Evolutionary conservation across 2,888 invertebrate species (phyloP).

Genomic region (Apocheima hispidaria): DNA sequence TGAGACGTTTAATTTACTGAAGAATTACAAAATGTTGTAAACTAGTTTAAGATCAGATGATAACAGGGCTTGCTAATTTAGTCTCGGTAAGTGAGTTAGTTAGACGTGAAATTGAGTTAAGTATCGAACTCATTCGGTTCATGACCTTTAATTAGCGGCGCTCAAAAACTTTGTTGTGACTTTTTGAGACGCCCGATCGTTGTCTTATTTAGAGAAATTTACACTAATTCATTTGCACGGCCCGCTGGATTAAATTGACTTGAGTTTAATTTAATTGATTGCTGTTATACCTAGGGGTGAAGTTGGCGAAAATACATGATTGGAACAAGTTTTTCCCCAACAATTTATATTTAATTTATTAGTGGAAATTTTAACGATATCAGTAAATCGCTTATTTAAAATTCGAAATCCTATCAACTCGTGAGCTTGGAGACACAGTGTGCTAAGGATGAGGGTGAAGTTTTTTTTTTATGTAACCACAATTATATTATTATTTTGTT

Average conservation of each 20-base stretch:
- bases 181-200: slow-evolving; percentile 26
- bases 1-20: slow-evolving; percentile 43
- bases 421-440: no score
- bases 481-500: no score
- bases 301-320: slow-evolving; percentile 6
- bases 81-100: slow-evolving; percentile 56
- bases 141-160: slow-evolving; percentile 44
- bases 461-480: no score
- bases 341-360: background rate
- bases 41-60: slow-evolving; percentile 49
- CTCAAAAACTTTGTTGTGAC: slow-evolving; percentile 40
- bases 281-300: background rate
- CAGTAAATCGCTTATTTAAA: no score
- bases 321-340: background rate
- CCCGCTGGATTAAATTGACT: slow-evolving; percentile 26
- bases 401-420: no score
- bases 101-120: slow-evolving; percentile 57
- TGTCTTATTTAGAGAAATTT: slow-evolving; percentile 40
- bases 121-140: slow-evolving; percentile 41
- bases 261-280: slow-evolving; percentile 12
- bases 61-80: slow-evolving; percentile 58
- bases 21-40: slow-evolving; percentile 42
- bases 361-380: background rate
- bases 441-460: no score
- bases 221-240: slow-evolving; percentile 38